Evolutionary conservation across 2,113 vertebrate genomes (phyloP), one percentile per base, ranked within the genome.

Genomic region (Daboia siamensis): DNA sequence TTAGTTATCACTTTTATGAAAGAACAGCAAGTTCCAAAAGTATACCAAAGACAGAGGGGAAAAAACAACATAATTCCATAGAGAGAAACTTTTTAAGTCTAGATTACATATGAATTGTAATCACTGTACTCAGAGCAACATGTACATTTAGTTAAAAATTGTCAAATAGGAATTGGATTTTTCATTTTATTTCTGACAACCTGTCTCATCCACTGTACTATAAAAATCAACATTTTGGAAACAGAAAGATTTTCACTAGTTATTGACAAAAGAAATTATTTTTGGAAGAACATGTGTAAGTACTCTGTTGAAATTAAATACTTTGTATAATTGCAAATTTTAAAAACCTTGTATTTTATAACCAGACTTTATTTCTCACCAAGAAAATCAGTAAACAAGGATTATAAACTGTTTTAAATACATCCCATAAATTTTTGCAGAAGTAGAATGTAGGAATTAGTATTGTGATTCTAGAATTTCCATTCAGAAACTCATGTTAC

Each of bases 401-500:
- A 24, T 91, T 64, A 59, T n/a, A 29, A 12, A 26, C 11, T 26
- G 13, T 10, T 85, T 39, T 85, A 39, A 52, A 8, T 8, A 12
- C 44, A 59, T 44, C 56, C 48, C 20, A 64, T 24, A 84, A 39
- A 54, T 13, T 26, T 54, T 33, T 56, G 11, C 4, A 56, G n/a
- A 13, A 54, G 48, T 93, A 56, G 26, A 56, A 5, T 4, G 48
- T 61, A 90, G 3, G 56, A 46, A 74, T 93, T 91, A 90, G 54
- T 23, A 39, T 91, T 90, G 69, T 29, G 89, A 24, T 26, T 89
- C 33, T 59, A 5, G 54, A 93, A 48, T 46, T 13, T 44, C 94
- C 74, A 86, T 29, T 33, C 10, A 55, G 39, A 94, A 90, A 94
- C 21, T 91, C 20, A 84, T 93, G 95, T 96, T 54, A 55, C 48